Conservation (phyloP, 2,888 invertebrate species). For the Diarsia mendica region DNA sequence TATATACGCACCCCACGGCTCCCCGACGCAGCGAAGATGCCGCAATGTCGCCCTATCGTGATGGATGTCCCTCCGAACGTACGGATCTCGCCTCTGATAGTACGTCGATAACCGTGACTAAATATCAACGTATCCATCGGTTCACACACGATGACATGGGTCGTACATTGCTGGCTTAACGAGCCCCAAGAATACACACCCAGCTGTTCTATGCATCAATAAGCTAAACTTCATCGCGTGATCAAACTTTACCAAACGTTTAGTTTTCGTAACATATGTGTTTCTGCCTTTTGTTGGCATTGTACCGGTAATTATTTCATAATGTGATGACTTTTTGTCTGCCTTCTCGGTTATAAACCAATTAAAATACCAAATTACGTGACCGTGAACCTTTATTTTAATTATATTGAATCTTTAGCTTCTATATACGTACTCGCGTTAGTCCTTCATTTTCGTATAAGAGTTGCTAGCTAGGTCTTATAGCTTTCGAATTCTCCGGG, state of each 20-base stretch:
- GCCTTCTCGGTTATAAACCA: constrained; percentile 78
- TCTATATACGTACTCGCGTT: constrained; percentile 71
- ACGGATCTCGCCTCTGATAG: constrained; percentile 68
- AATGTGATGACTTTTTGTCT: constrained; percentile 74
- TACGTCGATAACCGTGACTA: constrained; percentile 75
- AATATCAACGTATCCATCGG: constrained; percentile 65
- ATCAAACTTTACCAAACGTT: constrained; percentile 67
- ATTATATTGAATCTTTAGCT: constrained; percentile 68
- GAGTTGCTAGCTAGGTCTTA: constrained; percentile 9
- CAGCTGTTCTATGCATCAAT: constrained; percentile 62
- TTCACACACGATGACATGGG: constrained; percentile 49
- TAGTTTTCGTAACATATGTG: constrained; percentile 77
- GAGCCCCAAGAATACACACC: constrained; percentile 49
- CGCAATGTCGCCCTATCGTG: constrained; percentile 83
- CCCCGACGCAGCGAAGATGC: constrained; percentile 78
- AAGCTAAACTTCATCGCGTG: constrained; percentile 71
- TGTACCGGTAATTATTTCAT: constrained; percentile 81
- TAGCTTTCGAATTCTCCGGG: neutral
- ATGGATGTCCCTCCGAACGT: constrained; percentile 75
- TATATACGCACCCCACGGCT: constrained; percentile 84
- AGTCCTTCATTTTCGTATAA: constrained; percentile 66
- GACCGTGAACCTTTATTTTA: constrained; percentile 83
- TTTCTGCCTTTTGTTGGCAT: constrained; percentile 70
- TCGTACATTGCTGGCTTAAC: constrained; percentile 64
- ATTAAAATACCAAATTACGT: constrained; percentile 79